phyloP scores from a whole-genome alignment of 2,888 invertebrate genomes.

The Philonicus albiceps region DNA sequence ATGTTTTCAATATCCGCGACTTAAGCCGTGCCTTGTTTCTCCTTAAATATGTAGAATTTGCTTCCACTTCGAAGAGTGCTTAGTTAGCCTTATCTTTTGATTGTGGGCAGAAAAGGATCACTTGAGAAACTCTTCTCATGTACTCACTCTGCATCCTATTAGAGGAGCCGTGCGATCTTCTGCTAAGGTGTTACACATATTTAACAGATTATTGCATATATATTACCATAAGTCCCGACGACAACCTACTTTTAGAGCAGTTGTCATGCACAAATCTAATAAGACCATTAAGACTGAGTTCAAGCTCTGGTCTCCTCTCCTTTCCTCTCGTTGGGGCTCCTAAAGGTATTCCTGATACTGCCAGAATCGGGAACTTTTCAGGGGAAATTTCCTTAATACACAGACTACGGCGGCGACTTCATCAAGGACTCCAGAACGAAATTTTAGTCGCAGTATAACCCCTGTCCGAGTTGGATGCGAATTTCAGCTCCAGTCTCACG shows the following conservation, averaged over 20 bases:
- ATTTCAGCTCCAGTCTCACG: conserved; percentile 24
- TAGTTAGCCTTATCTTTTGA: background rate
- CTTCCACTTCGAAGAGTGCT: background rate
- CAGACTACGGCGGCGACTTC: background rate
- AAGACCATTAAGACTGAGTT: background rate
- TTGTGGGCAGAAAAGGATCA: background rate
- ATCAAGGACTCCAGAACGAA: conserved; percentile 2
- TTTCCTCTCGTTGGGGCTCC: background rate
- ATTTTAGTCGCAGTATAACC: conserved; percentile 36
- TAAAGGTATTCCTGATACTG: background rate
- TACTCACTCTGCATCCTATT: background rate
- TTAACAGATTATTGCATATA: background rate
- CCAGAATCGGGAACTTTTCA: background rate
- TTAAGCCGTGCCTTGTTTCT: background rate
- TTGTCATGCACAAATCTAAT: background rate
- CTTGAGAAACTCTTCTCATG: background rate
- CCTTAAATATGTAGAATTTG: background rate
- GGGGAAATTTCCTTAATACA: conserved; percentile 4
- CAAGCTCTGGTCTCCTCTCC: background rate
- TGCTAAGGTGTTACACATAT: background rate
- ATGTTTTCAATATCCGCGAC: background rate
- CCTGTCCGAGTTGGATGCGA: conserved; percentile 36
- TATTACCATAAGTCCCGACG: background rate
- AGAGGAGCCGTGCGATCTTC: background rate
- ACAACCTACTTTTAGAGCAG: background rate